Evolutionary conservation across 2,888 invertebrate species (phyloP), one percentile per base, ranked within the genome.

Genomic region (Drosophila fulvimacula): DNA sequence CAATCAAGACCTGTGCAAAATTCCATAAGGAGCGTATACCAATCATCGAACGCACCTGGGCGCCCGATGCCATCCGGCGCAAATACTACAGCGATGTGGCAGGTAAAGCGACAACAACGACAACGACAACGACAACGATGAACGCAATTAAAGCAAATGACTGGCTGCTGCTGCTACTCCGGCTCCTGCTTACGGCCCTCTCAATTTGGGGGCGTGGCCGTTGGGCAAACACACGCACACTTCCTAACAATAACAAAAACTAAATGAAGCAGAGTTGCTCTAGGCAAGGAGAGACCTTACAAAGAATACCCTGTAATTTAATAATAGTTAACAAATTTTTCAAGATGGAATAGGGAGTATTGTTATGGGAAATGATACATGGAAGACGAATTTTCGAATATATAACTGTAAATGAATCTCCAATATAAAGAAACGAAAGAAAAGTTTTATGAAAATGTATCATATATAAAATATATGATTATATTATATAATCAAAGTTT

Each of bases 1-100:
- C 97, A 64, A 96, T 98, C 73, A 98, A 98, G 94, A 98, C 98
- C 1, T 98, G 97, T 93, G 93, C 94, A 73, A 96, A 96, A 88
- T 97, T 95, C 93, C 98, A 98, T 91, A 90, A 93, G 59, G 95
- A 95, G 65, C 94, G 98, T 91, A 95, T 97, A 44, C 94, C 95
- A 64, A 94, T 97, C 44, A 95, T 98, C 36, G 95, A 96, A 92
- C 94, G 94, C 77, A 98, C 98, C 0, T 99, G 98, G 98, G 96
- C 95, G 0, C 93, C 94, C 79, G 94, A 96, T 83, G 94, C 95
- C 51, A 91, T 93, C 19, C 94, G 96, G 84, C 94, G 97, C 77
- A 94, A 95, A 89, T 97, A 95, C 93, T 98, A 96, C 92, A 98
- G 98, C 92, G 97, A 98, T 91, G 92, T 92, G 79, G 93, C 94